phyloP scores from a whole-genome alignment of 2,888 invertebrate genomes.

The Pyrrhia umbra region DNA sequence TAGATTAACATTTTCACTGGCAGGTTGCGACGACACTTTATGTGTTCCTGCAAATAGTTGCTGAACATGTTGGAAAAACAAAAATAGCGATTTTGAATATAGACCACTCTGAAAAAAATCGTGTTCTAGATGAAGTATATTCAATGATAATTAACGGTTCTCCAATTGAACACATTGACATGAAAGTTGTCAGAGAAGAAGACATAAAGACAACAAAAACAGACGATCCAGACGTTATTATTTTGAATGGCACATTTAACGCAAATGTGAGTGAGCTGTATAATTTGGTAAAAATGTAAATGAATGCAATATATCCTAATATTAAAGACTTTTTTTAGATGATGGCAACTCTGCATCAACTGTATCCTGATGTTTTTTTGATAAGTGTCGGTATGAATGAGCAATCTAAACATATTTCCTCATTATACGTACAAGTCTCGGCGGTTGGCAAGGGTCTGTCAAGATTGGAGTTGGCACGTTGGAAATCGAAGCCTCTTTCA shows the following conservation, averaged over 20 bases:
- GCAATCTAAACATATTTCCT: background rate
- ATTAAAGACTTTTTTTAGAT: background rate
- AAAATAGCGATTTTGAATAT: background rate
- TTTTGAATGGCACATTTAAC: background rate
- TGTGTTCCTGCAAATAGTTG: background rate
- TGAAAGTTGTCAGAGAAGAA: background rate
- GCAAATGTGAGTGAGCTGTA: background rate
- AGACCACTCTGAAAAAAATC: background rate
- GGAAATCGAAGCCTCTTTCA: constrained; percentile 13
- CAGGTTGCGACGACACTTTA: background rate
- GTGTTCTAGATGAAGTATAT: background rate
- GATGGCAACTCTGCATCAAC: background rate
- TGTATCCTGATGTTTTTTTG: background rate
- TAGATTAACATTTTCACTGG: background rate
- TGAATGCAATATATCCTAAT: no score
- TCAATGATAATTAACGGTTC: background rate
- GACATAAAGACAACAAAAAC: background rate
- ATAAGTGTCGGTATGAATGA: background rate
- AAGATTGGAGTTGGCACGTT: constrained; percentile 10
- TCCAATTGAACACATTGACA: background rate
- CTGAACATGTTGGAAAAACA: background rate
- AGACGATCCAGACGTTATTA: background rate
- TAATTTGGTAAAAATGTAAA: no score
- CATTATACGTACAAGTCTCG: constrained; percentile 1
- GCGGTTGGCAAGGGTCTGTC: constrained; percentile 8